Evolutionary conservation across 2,113 vertebrate genomes (phyloP).

Genomic region (Boulengeromyrus knoepffleri): DNA sequence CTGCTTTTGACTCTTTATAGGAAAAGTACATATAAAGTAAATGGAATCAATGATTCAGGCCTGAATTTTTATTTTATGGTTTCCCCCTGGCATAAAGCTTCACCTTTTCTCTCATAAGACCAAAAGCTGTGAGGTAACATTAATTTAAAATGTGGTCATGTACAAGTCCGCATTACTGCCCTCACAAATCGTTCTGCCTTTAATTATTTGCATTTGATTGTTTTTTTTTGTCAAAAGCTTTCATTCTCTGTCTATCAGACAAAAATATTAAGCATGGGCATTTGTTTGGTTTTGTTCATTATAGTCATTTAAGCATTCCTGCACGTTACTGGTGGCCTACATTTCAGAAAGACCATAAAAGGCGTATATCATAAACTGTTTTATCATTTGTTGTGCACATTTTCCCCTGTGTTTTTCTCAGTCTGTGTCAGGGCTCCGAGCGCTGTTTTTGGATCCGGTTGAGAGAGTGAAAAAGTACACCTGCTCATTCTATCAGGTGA

Average conservation of each 20-base stretch:
- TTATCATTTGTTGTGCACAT: too few relatives aligned
- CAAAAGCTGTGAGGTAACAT: not conserved
- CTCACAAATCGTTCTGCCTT: not conserved
- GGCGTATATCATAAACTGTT: not conserved
- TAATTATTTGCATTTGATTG: not conserved
- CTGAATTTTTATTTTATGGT: not conserved
- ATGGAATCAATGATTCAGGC: not conserved
- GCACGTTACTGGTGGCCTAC: not conserved
- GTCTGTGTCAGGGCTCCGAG: not conserved
- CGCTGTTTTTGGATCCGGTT: not conserved
- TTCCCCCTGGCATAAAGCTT: not conserved
- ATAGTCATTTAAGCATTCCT: not conserved
- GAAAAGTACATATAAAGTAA: conserved; percentile 1
- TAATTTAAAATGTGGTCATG: not conserved
- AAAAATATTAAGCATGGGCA: not conserved
- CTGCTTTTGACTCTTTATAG: not conserved
- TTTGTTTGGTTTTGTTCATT: not conserved
- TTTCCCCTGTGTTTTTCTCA: not conserved
- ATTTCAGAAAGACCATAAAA: not conserved
- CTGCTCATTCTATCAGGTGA: not conserved
- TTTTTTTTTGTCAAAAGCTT: not conserved
- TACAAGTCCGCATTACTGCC: not conserved
- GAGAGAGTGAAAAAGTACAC: not conserved
- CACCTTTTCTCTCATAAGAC: not conserved
- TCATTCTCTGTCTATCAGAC: not conserved